A percentile compares a stretch with the other conserved stretches of the same genome.
Conservation (phyloP, 2,797 vertebrate genomes). For the Zalophus californianus region DNA sequence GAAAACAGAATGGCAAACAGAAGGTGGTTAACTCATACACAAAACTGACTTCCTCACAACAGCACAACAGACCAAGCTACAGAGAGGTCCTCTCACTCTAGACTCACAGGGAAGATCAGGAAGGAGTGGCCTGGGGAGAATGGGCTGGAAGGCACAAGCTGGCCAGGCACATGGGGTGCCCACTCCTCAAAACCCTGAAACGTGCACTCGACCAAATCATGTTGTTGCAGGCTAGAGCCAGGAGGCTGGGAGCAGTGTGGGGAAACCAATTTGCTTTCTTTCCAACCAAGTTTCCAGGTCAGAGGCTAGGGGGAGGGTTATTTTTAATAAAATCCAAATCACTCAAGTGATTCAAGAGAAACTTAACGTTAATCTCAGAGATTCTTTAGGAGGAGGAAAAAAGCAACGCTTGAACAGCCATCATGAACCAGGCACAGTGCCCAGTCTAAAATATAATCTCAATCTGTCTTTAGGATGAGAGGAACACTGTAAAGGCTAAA, state of each 20-base stretch:
- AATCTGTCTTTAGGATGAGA: neutral
- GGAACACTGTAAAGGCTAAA: neutral
- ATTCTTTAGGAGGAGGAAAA: neutral
- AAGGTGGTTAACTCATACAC: constrained; percentile 8
- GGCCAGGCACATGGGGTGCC: neutral
- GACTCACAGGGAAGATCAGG: neutral
- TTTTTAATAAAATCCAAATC: constrained; percentile 58
- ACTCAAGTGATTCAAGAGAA: constrained; percentile 58
- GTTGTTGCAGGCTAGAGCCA: neutral
- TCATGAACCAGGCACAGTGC: neutral
- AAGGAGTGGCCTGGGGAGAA: neutral
- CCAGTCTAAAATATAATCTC: neutral
- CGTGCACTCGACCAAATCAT: neutral
- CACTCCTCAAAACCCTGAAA: constrained; percentile 4
- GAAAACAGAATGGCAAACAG: neutral
- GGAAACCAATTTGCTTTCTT: constrained; percentile 54
- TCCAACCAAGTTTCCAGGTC: constrained; percentile 56
- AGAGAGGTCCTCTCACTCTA: neutral
- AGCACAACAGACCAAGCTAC: neutral
- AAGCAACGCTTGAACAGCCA: neutral
- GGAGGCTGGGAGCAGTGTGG: neutral
- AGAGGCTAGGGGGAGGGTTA: neutral
- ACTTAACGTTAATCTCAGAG: neutral
- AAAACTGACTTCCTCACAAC: neutral
- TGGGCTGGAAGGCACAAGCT: neutral